Conservation (phyloP, 2,113 vertebrate species). For the Synchiropus splendidus region DNA sequence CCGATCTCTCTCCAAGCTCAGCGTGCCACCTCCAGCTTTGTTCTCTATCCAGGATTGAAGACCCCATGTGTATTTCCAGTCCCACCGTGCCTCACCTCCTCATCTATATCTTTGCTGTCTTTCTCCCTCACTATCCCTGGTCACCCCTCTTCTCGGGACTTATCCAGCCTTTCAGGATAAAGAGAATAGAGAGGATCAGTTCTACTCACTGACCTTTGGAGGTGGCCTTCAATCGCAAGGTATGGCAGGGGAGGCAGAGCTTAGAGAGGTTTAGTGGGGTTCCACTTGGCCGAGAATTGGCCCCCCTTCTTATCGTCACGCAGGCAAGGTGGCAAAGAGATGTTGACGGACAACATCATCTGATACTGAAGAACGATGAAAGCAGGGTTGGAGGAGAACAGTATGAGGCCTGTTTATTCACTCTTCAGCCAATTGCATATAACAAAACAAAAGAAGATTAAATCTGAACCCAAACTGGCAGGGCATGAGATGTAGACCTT, state of each 20-base stretch:
- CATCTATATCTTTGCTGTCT: constrained; percentile 16
- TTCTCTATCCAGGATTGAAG: constrained; percentile 11
- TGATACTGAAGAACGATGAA: too few relatives aligned
- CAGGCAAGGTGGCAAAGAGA: constrained; percentile 11
- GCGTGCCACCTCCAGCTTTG: constrained; percentile 8
- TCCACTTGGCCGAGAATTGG: constrained; percentile 43
- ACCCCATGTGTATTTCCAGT: constrained; percentile 12
- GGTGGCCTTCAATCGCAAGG: constrained; percentile 62
- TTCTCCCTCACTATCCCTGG: constrained; percentile 29
- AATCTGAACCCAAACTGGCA: too few relatives aligned
- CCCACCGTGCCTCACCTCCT: constrained; percentile 5
- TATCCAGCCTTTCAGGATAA: constrained; percentile 49
- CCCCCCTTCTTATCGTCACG: background rate
- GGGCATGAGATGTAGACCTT: too few relatives aligned
- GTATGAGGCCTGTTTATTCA: too few relatives aligned
- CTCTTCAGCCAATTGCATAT: too few relatives aligned
- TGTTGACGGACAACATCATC: constrained; percentile 3
- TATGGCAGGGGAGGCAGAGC: constrained; percentile 52
- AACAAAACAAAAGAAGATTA: too few relatives aligned
- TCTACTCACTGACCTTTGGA: constrained; percentile 64
- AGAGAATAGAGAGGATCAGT: constrained; percentile 58
- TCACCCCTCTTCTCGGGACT: constrained; percentile 38
- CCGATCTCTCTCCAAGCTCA: constrained; percentile 4
- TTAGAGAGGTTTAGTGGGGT: constrained; percentile 61
- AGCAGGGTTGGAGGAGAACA: too few relatives aligned